phyloP scores from a whole-genome alignment of 2,888 invertebrate species.

The Plebejus melissa region DNA sequence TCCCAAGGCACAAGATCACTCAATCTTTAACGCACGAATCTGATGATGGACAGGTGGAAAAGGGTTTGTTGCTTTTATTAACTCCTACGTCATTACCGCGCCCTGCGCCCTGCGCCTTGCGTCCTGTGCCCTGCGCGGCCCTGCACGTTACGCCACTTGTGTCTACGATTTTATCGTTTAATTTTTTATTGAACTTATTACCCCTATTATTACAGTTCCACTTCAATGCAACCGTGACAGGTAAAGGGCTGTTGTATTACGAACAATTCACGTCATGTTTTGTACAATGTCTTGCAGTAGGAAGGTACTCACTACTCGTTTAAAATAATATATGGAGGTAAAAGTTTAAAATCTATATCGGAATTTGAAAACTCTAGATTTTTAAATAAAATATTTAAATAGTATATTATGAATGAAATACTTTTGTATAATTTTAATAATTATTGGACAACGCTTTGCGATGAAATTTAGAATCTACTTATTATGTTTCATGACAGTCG shows the following conservation, averaged over 20 bases:
- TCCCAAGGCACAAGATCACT: conserved; percentile 57
- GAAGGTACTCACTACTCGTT: neutral
- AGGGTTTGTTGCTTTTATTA: conserved; percentile 31
- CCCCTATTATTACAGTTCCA: conserved; percentile 17
- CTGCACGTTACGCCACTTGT: conserved; percentile 6
- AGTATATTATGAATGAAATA: no score
- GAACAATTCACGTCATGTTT: neutral
- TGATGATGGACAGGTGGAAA: conserved; percentile 52
- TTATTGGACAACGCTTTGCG: no score
- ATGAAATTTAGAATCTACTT: no score
- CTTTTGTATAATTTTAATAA: no score
- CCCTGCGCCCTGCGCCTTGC: neutral
- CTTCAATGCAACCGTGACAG: conserved; percentile 12
- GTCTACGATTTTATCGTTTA: conserved; percentile 11
- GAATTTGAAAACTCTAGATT: no score
- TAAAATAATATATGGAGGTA: neutral
- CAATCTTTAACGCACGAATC: conserved; percentile 55
- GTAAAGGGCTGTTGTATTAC: conserved; percentile 11
- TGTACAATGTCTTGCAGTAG: neutral
- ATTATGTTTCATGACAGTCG: no score
- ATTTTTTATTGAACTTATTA: conserved; percentile 14
- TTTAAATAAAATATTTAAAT: neutral
- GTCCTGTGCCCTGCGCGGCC: neutral
- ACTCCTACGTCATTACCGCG: conserved; percentile 1
- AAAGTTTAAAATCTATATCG: no score